Evolutionary conservation across 2,888 invertebrate genomes (phyloP).

Genomic region (Drosophila demipolita): DNA sequence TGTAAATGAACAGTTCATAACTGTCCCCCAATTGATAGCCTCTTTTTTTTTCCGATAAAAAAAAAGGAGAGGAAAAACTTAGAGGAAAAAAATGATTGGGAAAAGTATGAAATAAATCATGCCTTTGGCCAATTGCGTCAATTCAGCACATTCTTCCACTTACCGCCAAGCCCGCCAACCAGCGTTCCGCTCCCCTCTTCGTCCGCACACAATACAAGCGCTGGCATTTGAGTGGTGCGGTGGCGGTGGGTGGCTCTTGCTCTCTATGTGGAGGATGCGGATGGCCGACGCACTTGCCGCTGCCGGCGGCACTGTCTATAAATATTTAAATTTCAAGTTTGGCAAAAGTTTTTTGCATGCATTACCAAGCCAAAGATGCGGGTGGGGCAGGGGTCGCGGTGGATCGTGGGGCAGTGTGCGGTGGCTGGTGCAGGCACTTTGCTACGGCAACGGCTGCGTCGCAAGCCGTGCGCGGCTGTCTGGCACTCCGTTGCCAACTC

Average conservation of each 20-base stretch:
- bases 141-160: constrained; percentile 75
- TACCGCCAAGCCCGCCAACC: constrained; percentile 6
- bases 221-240: constrained; percentile 22
- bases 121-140: constrained; percentile 83
- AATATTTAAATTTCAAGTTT: constrained; percentile 81
- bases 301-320: constrained; percentile 79
- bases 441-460: constrained; percentile 57
- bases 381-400: background rate
- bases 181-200: background rate
- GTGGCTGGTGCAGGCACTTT: constrained; percentile 36
- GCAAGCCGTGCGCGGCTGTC: constrained; percentile 43
- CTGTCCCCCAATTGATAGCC: constrained; percentile 50
- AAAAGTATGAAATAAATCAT: constrained; percentile 82
- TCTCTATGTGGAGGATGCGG: constrained; percentile 22
- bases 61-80: background rate
- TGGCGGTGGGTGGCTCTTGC: constrained; percentile 24
- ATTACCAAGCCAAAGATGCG: constrained; percentile 59
- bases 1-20: constrained; percentile 35
- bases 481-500: constrained; percentile 20
- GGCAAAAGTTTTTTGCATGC: constrained; percentile 81
- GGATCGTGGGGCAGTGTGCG: background rate
- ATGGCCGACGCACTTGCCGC: constrained; percentile 58
- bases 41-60: constrained; percentile 22
- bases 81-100: constrained; percentile 27
- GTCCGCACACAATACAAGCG: constrained; percentile 32